Base-by-base conservation (phyloP, 1,140 invertebrate species). In the Drosophila sproati region DNA sequence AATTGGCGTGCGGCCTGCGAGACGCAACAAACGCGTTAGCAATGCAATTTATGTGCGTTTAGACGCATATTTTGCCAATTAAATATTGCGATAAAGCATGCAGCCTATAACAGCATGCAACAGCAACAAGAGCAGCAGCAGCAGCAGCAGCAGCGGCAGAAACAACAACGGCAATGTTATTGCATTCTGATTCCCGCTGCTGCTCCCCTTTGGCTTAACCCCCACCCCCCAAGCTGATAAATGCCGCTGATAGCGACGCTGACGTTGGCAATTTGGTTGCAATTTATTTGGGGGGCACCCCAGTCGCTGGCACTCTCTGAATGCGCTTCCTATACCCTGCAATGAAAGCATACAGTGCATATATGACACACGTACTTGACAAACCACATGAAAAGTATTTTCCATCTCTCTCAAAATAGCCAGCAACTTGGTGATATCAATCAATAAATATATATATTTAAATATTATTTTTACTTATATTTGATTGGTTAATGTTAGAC, bases 11-110 rank as follows among this genome's bases (percentile, higher is more conserved):
- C 73, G 73, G 68, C 64, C 61, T 61, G 73, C 54, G 55, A 60
- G 80, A 63, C 67, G 82, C 83, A 73, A 74, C 80, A 88, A 88
- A 80, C 85, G 85, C 85, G 85, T 88, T 85, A 88, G 85, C 85
- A 89, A 86, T 86, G 85, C 80, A 91, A 91, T 91, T 91, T 91
- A 91, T 91, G 90, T 91, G 90, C 90, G 86, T 91, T 91, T 91
- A 91, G 75, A 88, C 90, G 91, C 87, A 91, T 91, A 91, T 91
- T 92, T 92, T 91, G 76, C 91, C 91, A 91, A 92, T 92, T 92
- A 92, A 92, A 92, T 92, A 92, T 92, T 92, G 82, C 87, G 78
- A 89, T 89, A 88, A 86, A 91, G 87, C 91, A 91, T 91, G 90
- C 86, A 91, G 86, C 75, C 77, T 80, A 82, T 77, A 85, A 73